phyloP scores from a whole-genome alignment of 2,113 vertebrate species.

The Sula dactylatra region DNA sequence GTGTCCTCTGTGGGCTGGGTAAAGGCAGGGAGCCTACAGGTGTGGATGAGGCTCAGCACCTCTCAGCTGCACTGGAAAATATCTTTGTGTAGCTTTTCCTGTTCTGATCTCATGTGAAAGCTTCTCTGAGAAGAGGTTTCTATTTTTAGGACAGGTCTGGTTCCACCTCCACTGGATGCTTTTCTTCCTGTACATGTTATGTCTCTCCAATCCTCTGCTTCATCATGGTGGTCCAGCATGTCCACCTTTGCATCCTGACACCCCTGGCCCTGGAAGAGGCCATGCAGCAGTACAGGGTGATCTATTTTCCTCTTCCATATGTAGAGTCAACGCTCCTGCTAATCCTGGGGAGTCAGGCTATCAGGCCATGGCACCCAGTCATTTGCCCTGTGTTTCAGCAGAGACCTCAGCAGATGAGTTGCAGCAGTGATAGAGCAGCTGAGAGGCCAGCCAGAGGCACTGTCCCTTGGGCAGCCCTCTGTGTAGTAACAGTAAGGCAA shows the following conservation, averaged over 20 bases:
- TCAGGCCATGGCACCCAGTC: background rate
- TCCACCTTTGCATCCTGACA: background rate
- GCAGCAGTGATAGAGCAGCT: background rate
- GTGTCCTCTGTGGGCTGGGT: background rate
- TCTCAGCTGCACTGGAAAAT: background rate
- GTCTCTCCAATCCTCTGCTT: background rate
- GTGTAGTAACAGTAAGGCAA: background rate
- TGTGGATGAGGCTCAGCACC: background rate
- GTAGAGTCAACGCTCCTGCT: background rate
- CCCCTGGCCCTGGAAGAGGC: background rate
- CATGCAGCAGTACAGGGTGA: background rate
- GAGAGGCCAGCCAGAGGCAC: background rate
- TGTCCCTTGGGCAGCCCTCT: background rate
- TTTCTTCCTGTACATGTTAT: background rate
- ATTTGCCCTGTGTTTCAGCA: background rate
- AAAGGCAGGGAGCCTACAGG: background rate
- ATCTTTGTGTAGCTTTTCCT: background rate
- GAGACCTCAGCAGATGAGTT: background rate
- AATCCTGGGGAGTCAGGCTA: background rate
- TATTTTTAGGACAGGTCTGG: background rate
- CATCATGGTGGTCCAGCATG: background rate
- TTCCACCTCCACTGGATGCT: background rate
- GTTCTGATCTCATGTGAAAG: background rate
- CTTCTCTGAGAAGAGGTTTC: background rate
- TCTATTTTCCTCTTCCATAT: background rate